Percentiles rank a stretch among this genome's conserved stretches.
Conservation (phyloP, 2,797 vertebrate genomes). For the Muraenolepis orangiensis region DNA sequence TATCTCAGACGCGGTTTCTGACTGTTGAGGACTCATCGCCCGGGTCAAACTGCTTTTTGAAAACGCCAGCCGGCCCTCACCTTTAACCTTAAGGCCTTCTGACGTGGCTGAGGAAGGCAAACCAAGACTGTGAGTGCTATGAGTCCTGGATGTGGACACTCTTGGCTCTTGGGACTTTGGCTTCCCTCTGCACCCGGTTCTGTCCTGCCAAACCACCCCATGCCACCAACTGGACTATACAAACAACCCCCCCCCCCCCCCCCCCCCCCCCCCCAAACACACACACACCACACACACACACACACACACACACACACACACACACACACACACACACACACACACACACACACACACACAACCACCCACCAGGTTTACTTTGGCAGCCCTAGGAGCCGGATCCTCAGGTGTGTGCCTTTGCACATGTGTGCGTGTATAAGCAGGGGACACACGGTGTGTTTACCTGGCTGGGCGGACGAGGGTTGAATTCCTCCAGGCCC, state of each 20-base stretch:
- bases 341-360: too few species aligned
- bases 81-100: neutral
- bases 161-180: neutral
- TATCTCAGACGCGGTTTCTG: neutral
- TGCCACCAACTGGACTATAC: neutral
- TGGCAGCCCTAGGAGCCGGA: neutral
- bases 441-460: neutral
- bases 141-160: neutral
- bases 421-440: neutral
- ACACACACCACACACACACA: too few species aligned
- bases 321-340: too few species aligned
- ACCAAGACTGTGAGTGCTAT: too few species aligned
- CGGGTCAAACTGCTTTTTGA: neutral
- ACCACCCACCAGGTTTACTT: neutral
- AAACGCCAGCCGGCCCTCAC: neutral
- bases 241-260: neutral
- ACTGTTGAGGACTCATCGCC: neutral
- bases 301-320: too few species aligned
- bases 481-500: neutral
- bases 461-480: neutral
- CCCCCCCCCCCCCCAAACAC: too few species aligned
- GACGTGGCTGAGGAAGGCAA: too few species aligned
- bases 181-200: neutral
- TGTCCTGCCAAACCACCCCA: neutral
- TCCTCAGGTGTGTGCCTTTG: neutral